These are phyloP conservation scores for Gobiocypris rarus DNA, from an alignment of 2,113 vertebrate species.

Conservation along the genomic window DNA sequence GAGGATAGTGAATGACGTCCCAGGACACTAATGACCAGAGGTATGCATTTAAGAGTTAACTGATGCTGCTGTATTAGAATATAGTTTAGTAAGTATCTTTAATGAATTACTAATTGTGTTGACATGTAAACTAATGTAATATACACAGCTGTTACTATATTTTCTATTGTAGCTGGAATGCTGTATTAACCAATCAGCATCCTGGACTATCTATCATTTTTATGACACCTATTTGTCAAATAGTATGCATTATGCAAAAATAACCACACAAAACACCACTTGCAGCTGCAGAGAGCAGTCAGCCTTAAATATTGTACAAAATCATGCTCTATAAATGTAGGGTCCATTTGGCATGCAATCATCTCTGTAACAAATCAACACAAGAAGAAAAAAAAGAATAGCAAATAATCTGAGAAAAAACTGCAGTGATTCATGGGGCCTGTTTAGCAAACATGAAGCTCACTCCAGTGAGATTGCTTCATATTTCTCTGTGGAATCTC, in stretches of 20 bases:
- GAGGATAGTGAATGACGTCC: too few species aligned
- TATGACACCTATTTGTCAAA: background rate
- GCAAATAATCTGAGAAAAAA: background rate
- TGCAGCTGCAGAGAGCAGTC: background rate
- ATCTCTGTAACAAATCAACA: background rate
- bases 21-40: too few species aligned
- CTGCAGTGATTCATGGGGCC: background rate
- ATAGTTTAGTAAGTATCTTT: too few species aligned
- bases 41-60: too few species aligned
- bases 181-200: background rate
- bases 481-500: slow-evolving; percentile 21
- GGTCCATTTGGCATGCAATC: background rate
- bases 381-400: background rate
- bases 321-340: background rate
- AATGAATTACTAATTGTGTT: too few species aligned
- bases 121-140: too few species aligned
- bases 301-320: background rate
- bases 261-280: background rate
- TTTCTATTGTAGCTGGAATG: background rate
- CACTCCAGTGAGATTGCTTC: slow-evolving; percentile 4
- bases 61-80: too few species aligned
- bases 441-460: slow-evolving; percentile 12
- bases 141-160: background rate
- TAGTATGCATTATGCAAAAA: background rate
- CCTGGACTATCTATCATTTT: background rate